phyloP scores from a whole-genome alignment of 1,140 invertebrate genomes.

The Anadara kagoshimensis region DNA sequence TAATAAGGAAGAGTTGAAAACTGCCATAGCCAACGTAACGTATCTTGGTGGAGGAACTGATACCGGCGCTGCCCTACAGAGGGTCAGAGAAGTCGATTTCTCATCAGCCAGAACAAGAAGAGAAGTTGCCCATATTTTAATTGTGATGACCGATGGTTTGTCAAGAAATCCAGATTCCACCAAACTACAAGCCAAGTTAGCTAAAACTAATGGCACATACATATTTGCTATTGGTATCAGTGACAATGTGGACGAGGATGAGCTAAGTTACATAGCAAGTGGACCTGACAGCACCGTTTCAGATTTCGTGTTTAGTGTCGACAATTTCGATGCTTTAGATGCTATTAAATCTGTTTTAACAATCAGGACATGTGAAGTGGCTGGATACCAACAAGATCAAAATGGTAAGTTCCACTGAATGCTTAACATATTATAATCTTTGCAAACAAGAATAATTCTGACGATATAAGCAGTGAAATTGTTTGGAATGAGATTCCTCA shows the following conservation, averaged over 20 bases:
- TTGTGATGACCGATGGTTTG: constrained; percentile 51
- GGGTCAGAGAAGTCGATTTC: constrained; percentile 39
- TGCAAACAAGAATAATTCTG: neutral
- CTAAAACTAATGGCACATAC: constrained; percentile 40
- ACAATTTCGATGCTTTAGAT: constrained; percentile 41
- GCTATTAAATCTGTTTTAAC: constrained; percentile 43
- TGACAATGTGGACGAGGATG: constrained; percentile 31
- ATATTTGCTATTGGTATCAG: constrained; percentile 49
- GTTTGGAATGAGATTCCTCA: neutral
- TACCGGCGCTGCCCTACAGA: constrained; percentile 40
- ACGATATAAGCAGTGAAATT: neutral
- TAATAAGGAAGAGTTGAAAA: constrained; percentile 31
- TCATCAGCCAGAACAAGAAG: constrained; percentile 20
- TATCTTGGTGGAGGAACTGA: constrained; percentile 42
- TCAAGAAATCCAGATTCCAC: constrained; percentile 32
- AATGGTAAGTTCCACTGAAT: constrained; percentile 1
- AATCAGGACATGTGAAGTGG: constrained; percentile 43
- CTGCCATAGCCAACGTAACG: constrained; percentile 21
- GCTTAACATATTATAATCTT: neutral
- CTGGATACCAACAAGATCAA: constrained; percentile 6
- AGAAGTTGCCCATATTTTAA: constrained; percentile 41
- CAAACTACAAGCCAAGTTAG: constrained; percentile 30
- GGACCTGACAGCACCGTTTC: constrained; percentile 3
- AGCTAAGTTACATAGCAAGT: constrained; percentile 41
- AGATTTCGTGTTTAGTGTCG: constrained; percentile 33